A percentile compares a stretch with the other conserved stretches of the same genome.
Evolutionary conservation across 92 coral and sea anemone species (phyloP).

Genomic region (Epizoanthus ramosus): DNA sequence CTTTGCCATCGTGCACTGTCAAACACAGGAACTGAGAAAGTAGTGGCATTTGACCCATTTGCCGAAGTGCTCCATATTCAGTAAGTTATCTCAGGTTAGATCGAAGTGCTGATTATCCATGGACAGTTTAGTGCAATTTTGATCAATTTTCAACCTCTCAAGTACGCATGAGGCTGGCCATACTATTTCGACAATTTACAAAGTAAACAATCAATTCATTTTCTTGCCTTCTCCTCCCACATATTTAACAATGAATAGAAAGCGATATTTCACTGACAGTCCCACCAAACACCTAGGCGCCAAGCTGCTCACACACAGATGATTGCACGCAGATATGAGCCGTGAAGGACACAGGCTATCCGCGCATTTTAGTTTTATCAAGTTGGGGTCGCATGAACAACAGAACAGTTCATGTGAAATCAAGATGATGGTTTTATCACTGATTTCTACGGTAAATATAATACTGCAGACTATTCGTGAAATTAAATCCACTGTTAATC

Average conservation of each 20-base stretch:
- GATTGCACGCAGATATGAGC: constrained; percentile 7
- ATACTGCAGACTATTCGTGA: constrained; percentile 13
- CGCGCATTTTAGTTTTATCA: constrained; percentile 13
- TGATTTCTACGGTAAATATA: constrained; percentile 32
- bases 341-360: neutral
- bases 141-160: constrained; percentile 35
- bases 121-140: constrained; percentile 42
- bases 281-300: constrained; percentile 41
- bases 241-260: constrained; percentile 31
- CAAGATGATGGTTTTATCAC: constrained; percentile 21
- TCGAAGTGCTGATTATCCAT: constrained; percentile 31
- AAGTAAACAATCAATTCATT: constrained; percentile 39
- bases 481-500: constrained; percentile 13
- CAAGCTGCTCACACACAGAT: neutral
- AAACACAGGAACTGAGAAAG: constrained; percentile 35
- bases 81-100: constrained; percentile 16
- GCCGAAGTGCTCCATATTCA: constrained; percentile 26
- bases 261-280: constrained; percentile 3
- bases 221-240: constrained; percentile 42
- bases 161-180: constrained; percentile 16
- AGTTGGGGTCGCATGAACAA: neutral
- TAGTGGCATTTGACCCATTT: constrained; percentile 35
- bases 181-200: constrained; percentile 36
- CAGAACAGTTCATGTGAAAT: constrained; percentile 3
- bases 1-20: constrained; percentile 20